Evolutionary conservation across 2,797 vertebrate genomes (phyloP), one percentile per base, ranked within the genome.

Genomic region (Neoniphon sammara): DNA sequence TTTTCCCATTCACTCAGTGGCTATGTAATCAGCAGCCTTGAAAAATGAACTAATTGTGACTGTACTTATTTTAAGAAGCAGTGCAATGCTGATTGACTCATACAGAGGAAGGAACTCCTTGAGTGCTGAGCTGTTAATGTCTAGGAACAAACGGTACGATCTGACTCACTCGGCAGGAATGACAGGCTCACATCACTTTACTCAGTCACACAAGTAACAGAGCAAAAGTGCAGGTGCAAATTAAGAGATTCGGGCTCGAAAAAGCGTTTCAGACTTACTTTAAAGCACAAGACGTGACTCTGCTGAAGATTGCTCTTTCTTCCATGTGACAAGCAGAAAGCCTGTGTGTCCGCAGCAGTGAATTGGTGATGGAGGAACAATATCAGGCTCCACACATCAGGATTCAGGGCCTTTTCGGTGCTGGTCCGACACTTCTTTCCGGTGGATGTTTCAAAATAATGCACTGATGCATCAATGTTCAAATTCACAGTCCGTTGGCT

Each of bases 401-500:
- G 15, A 5, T 23, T 50, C 18, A 20, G 47, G 47, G 20, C 1
- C 2, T 44, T 63, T 63, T 55, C 8, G 18, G 23, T 50, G 61
- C 52, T 11, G 31, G 23, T 25, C 56, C 46, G 21, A 46, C 23
- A 25, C 20, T 52, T 49, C 50, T 77, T 75, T 79, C 70, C 54
- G 65, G 68, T 52, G 44, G 46, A 34, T 53, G 34, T 78, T 81
- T 77, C 31, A 80, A 80, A 82, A 70, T 59, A 30, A 81, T 66
- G 61, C 63, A 70, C 80, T 65, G 66, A 81, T 46, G 60, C 78
- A 78, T 84, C 73, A 39, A 36, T 72, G 71, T 74, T 83, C 52
- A 76, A 54, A 86, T 75, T 70, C 73, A 65, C 68, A 68, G 81
- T 49, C 64, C 56, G 62, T 42, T 59, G 84, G 70, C 61, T 81